Evolutionary conservation across 2,113 vertebrate species (phyloP), one percentile per base, ranked within the genome.

Genomic region (Oryzias melastigma): DNA sequence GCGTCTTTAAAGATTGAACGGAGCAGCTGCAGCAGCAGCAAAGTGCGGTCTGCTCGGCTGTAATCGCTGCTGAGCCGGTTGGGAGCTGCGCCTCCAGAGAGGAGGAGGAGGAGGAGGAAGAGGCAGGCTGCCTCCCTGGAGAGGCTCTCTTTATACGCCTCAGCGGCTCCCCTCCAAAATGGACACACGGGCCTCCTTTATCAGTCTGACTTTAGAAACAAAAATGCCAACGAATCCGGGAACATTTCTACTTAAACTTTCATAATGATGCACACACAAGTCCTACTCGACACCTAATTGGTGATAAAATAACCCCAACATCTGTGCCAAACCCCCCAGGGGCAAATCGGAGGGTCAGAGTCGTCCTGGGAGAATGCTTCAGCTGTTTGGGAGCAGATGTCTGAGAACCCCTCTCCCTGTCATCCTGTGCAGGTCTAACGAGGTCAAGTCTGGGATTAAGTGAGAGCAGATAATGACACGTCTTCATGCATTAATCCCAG

Each of bases 291-390:
- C 57, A 77, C 66, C 78, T 72, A 83, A 70, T 61, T 19, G 58
- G 54, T 63, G 58, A 68, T 83, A 75, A 76, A 60, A 62, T 68
- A 62, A 81, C 73, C 70, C 50, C 43, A 14, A 77, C 90, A 90
- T 90, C 86, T 90, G 88, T 83, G 82, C 65, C 60, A 22, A 63
- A 64, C 86, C 87, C 83, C 53, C 55, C 22, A 84, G 86, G 89
- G 89, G 84, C 70, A 68, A 78, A 82, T 87, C 83, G 85, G 80
- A 84, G 88, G 85, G 89, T 90, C 88, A 89, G 56, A 76, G 67
- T 52, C 64, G 73, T 81, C 81, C 84, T 64, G 75, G 46, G 78
- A 85, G 84, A 83, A 85, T 79, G 82, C 71, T 87, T 85, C 85
- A 87, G 71, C 71, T 77, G 65, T 76, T 77, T n/a, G n/a, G n/a